Evolutionary conservation across 2,888 invertebrate genomes (phyloP), one percentile per base, ranked within the genome.

Genomic region (Drosophila sordidapex): DNA sequence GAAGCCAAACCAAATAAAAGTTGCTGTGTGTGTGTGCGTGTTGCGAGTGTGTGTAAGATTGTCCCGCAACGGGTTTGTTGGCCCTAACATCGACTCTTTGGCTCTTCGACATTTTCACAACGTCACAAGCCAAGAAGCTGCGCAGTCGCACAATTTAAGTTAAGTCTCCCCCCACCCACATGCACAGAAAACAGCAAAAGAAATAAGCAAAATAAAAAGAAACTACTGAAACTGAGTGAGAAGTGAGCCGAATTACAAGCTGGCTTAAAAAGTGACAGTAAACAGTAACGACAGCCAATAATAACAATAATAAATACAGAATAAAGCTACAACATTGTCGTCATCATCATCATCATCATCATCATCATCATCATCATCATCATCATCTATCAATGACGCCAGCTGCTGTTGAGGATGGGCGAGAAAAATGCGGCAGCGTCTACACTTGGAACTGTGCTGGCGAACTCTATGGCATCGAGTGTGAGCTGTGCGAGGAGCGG

Each of bases 371-470:
- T 21, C 54, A 6, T 10, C n/a, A 48, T 70, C 51, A 31, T 25
- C 33, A 33, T 54, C 35, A 54, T 40, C 8, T 49, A 33, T 33
- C 31, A 52, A 57, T 57, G 75, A 56, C 62, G 33, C 33, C 61
- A 64, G 52, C 35, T n/a, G 52, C 69, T 11, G 38, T 21, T 21
- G 78, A 80, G 54, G 63, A 76, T 60, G 53, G 52, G 51, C 83
- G 86, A 13, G 71, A 85, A 38, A 79, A 75, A 52, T 91, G 91
- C 59, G 91, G 91, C 53, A 90, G 85, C 15, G 88, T 92, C 8
- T 92, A 83, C 61, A 86, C 90, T 58, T 91, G 91, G 91, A 82
- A 89, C 58, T 91, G 91, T 74, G 90, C 82, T 11, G 89, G 83
- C 4, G 90, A 92, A 58, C 76, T 86, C 10, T 91, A 87, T 67